phyloP scores from a whole-genome alignment of 2,888 invertebrate genomes.

The Sinodicranocentrus sp. region DNA sequence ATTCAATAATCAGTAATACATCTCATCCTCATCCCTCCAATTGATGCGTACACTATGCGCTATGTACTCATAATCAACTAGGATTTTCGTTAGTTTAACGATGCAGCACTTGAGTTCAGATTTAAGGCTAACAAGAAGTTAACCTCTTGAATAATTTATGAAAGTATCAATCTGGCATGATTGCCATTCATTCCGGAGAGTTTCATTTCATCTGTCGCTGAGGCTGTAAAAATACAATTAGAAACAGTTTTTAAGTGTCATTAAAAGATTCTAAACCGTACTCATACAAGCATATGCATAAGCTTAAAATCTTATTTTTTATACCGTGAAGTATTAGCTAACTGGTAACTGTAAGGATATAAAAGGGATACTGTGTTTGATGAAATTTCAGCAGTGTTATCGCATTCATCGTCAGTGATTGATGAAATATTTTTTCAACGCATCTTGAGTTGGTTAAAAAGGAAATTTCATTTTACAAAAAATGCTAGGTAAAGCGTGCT shows the following conservation, averaged over 20 bases:
- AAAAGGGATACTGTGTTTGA: no score
- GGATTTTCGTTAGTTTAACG: neutral
- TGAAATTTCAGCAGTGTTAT: no score
- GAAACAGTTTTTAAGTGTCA: no score
- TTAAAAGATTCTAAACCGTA: no score
- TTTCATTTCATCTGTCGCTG: neutral
- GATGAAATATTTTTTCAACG: no score
- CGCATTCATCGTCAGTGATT: no score
- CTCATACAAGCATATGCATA: no score
- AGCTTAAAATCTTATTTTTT: no score
- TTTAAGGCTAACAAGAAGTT: conserved; percentile 24
- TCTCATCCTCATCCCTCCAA: neutral
- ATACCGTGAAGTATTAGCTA: no score
- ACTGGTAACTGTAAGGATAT: no score
- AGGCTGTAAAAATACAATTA: neutral
- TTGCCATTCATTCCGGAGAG: neutral
- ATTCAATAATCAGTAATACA: neutral
- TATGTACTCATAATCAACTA: neutral
- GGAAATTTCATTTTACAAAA: no score
- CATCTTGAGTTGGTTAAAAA: neutral
- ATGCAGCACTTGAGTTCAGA: neutral
- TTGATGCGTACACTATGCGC: neutral
- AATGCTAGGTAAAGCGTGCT: no score
- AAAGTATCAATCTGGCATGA: neutral
- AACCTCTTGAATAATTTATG: conserved; percentile 48